Percentiles rank a stretch among this genome's conserved stretches.
phyloP scores from a whole-genome alignment of 1,140 invertebrate genomes.

The Drosophila athabasca region DNA sequence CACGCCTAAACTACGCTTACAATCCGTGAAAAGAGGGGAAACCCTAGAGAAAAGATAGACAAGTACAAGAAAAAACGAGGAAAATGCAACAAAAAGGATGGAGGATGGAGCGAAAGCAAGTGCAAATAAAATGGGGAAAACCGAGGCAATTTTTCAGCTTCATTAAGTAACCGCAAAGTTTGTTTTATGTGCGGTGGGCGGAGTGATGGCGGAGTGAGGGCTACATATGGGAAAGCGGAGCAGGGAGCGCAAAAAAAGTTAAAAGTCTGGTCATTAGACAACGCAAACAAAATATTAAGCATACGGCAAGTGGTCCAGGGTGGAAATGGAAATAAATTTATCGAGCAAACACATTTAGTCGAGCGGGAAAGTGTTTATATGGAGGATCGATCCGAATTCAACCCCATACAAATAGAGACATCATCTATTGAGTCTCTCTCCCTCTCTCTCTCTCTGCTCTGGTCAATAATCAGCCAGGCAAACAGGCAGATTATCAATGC shows the following conservation, averaged over 20 bases:
- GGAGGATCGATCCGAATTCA: too few relatives aligned
- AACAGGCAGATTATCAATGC: too few relatives aligned
- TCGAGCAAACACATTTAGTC: too few relatives aligned
- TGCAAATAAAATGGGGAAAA: conserved; percentile 68
- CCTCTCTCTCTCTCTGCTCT: too few relatives aligned
- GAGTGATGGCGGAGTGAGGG: conserved; percentile 1
- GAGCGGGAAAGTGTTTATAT: too few relatives aligned
- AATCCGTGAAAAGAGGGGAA: conserved; percentile 33
- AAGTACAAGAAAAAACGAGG: conserved; percentile 20
- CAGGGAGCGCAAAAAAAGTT: conserved; percentile 5
- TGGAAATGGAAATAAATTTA: too few relatives aligned
- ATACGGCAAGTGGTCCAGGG: conserved; percentile 7
- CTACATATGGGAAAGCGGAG: conserved; percentile 13
- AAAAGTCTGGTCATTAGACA: not conserved
- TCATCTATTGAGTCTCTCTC: too few relatives aligned
- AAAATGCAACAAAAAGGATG: conserved; percentile 49
- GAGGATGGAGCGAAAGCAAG: conserved; percentile 15
- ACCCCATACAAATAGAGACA: too few relatives aligned
- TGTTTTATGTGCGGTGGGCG: conserved; percentile 68
- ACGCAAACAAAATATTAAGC: conserved; percentile 22
- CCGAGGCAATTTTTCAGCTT: conserved; percentile 70
- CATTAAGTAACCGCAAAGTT: conserved; percentile 74
- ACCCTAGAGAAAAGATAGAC: conserved; percentile 33
- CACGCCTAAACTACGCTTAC: conserved; percentile 42
- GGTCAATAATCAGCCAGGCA: too few relatives aligned